These are phyloP conservation scores for Notechis scutatus DNA, from an alignment of 2,113 vertebrate species.

Conservation along the genomic window DNA sequence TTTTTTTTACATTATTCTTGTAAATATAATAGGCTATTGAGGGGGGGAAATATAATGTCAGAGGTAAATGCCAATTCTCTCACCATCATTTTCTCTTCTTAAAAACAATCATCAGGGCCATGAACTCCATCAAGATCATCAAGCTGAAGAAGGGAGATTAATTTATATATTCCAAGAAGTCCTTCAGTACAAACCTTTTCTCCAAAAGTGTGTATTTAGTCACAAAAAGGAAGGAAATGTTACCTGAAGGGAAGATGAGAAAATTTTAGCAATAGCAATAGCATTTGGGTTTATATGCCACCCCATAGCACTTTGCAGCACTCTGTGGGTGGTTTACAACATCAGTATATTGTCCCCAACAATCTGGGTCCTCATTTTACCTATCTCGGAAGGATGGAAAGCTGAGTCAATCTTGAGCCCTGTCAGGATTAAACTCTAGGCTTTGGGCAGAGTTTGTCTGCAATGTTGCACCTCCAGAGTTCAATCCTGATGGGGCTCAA, in stretches of 20 bases:
- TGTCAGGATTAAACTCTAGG: not conserved
- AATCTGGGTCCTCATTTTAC: not conserved
- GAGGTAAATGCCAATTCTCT: not conserved
- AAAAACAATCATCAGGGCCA: not conserved
- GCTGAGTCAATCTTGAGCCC: not conserved
- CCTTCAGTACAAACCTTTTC: not conserved
- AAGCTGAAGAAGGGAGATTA: not conserved
- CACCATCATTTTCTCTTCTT: not conserved
- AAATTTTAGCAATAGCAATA: not conserved
- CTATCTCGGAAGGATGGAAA: not conserved
- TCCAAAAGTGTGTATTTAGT: not conserved
- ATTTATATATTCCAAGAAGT: not conserved
- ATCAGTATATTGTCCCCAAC: not conserved
- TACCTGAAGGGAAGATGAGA: not conserved
- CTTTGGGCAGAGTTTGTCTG: not conserved
- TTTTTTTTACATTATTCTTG: not conserved
- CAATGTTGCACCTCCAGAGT: not conserved
- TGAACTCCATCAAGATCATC: not conserved
- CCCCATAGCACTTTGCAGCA: not conserved
- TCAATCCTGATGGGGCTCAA: not conserved
- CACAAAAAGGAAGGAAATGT: not conserved
- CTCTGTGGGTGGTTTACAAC: not conserved
- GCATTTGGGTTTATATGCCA: not conserved
- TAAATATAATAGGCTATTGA: not conserved
- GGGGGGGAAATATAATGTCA: not conserved